These are phyloP conservation scores for Parazoanthus atlanticus DNA, from an alignment of 92 coral and sea anemone genomes.

Conservation along the genomic window DNA sequence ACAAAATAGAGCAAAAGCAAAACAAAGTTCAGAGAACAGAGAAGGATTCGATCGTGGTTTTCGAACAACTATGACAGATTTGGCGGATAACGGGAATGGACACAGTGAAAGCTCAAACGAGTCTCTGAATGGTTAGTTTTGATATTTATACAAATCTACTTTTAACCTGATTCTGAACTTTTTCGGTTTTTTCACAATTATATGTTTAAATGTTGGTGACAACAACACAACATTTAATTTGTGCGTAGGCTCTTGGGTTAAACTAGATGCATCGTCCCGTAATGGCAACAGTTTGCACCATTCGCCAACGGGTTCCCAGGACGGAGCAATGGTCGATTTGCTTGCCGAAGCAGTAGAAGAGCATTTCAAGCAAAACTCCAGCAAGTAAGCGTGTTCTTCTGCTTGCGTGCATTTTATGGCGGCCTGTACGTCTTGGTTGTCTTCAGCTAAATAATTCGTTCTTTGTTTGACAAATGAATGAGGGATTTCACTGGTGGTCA, in stretches of 20 bases:
- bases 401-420: background rate
- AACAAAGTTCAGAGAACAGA: background rate
- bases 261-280: constrained; percentile 81
- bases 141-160: constrained; percentile 13
- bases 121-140: constrained; percentile 84
- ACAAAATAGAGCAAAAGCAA: constrained; percentile 22
- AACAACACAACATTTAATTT: constrained; percentile 10
- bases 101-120: constrained; percentile 86
- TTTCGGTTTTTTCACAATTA: constrained; percentile 39
- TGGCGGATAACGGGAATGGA: constrained; percentile 75
- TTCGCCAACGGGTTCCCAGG: constrained; percentile 86
- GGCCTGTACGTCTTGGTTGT: background rate
- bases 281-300: constrained; percentile 87
- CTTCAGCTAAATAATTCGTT: background rate
- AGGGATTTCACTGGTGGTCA: background rate
- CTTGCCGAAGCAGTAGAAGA: constrained; percentile 96
- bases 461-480: constrained; percentile 25
- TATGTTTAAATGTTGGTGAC: constrained; percentile 11
- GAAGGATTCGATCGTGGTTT: background rate
- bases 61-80: constrained; percentile 17
- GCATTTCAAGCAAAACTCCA: constrained; percentile 70
- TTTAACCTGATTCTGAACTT: background rate
- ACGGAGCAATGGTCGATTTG: constrained; percentile 95
- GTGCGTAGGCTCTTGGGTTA: constrained; percentile 94
- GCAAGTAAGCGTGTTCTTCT: constrained; percentile 28